Base-by-base conservation (phyloP, 53 echinoderm and acorn worm genomes). In the Echinarachnius parma region DNA sequence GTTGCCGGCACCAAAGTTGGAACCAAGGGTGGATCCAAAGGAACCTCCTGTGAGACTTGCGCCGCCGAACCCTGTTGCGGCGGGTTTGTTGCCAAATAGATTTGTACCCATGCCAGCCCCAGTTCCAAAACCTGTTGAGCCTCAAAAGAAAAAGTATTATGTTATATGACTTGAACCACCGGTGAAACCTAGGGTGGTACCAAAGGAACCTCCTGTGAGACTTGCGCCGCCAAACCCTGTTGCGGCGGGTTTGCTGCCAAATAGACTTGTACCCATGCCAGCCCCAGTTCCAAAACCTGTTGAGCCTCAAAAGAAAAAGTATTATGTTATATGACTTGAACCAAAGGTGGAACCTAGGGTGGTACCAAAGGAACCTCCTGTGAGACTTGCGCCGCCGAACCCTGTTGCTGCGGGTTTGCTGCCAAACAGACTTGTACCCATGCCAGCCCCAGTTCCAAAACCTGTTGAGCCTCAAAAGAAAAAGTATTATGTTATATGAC, bases 71-170 rank as follows among this genome's bases (percentile, higher is more conserved):
- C 90, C 85, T 14, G 85, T 85, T 2, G 95, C 77, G 28, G 63
- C 77, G 45, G 59, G 59, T 39, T 82, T 93, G 31, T 52, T 34
- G 18, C 89, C 89, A 86, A 93, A 93, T 35, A 93, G 67, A 34
- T 89, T 59, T 7, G 82, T 62, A 9, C 82, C 80, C 28, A 77
- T 68, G 28, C 23, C 64, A n/a, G 86, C 56, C 28, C 44, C 47
- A 4, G 61, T 34, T 16, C 89, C 89, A 69, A 83, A 83, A 26
- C 80, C 89, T 59, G 66, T 65, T 82, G 59, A 16, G 53, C 70
- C 70, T 69, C 37, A 34, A 50, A 69, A 69, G 9, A 53, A 21
- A 21, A 32, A 15, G 14, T 16, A 47, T 49, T 13, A 13, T 49
- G 19, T 13, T 49, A 18, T 19, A 49, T 14, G 13, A 39, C 42